These are phyloP conservation scores for Liolophura sinensis DNA, from an alignment of 1,140 invertebrate species.

Conservation along the genomic window DNA sequence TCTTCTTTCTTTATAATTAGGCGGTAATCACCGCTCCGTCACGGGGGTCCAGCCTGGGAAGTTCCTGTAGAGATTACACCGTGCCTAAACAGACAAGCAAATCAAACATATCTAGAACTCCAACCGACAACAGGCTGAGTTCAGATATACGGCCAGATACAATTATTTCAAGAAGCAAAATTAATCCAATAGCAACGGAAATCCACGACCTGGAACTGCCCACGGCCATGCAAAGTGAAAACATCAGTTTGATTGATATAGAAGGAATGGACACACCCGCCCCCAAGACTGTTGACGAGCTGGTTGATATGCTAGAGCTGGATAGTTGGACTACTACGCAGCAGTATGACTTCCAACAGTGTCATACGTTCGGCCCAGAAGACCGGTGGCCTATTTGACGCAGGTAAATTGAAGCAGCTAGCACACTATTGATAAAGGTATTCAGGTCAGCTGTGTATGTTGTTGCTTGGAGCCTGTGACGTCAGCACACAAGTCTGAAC, in stretches of 20 bases:
- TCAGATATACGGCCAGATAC: too few relatives aligned
- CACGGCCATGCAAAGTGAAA: too few relatives aligned
- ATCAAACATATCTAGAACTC: too few relatives aligned
- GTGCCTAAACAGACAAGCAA: not conserved
- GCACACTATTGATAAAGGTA: too few relatives aligned
- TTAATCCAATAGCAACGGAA: not conserved
- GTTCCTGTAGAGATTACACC: not conserved
- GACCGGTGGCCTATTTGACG: constrained; percentile 49
- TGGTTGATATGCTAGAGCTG: constrained; percentile 37
- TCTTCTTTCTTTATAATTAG: too few relatives aligned
- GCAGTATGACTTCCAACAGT: constrained; percentile 34
- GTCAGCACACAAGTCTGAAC: too few relatives aligned
- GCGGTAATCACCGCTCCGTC: not conserved
- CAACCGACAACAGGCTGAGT: too few relatives aligned
- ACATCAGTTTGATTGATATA: too few relatives aligned
- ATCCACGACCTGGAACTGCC: not conserved
- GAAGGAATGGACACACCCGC: constrained; percentile 3
- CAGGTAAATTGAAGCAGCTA: constrained; percentile 20
- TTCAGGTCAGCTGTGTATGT: too few relatives aligned
- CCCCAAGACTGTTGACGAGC: constrained; percentile 36
- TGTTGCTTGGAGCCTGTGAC: too few relatives aligned
- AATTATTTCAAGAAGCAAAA: not conserved
- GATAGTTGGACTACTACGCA: constrained; percentile 15
- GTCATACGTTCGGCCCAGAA: constrained; percentile 39
- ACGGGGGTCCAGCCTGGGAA: not conserved